phyloP scores from a whole-genome alignment of 2,797 vertebrate genomes.

The Ctenopoma kingsleyae region DNA sequence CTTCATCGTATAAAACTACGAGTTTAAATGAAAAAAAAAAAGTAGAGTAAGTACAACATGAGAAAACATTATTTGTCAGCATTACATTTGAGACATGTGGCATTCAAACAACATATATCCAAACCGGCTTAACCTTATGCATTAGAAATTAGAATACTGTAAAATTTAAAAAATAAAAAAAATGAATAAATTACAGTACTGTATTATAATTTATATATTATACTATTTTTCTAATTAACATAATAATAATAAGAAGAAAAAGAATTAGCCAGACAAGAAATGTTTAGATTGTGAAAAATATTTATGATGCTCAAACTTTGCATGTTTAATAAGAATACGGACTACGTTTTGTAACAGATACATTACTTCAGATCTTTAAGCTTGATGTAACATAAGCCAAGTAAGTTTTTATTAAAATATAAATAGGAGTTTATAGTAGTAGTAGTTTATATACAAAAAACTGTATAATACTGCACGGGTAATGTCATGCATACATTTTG shows the following conservation, averaged over 20 bases:
- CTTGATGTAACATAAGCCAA: slow-evolving; percentile 35
- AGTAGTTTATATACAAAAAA: slow-evolving; percentile 64
- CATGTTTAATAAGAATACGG: slow-evolving; percentile 40
- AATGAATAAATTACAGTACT: too few species aligned
- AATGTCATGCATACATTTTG: slow-evolving; percentile 42
- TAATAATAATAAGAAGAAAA: too few species aligned
- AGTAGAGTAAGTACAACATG: too few species aligned
- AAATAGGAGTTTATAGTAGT: slow-evolving; percentile 56
- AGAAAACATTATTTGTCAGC: too few species aligned
- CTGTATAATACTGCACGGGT: slow-evolving; percentile 54
- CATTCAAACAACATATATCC: too few species aligned
- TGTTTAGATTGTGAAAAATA: slow-evolving; percentile 58
- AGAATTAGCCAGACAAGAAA: neutral
- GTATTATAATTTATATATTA: too few species aligned
- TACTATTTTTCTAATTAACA: too few species aligned
- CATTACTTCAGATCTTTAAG: slow-evolving; percentile 9
- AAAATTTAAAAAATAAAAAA: too few species aligned
- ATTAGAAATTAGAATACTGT: too few species aligned
- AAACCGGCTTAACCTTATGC: too few species aligned
- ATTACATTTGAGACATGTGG: too few species aligned
- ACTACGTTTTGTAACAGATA: slow-evolving; percentile 40
- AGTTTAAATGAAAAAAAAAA: neutral
- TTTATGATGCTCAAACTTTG: slow-evolving; percentile 66
- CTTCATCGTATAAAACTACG: neutral
- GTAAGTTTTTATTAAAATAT: slow-evolving; percentile 58